Percentiles rank a stretch among this genome's conserved stretches.
These are phyloP conservation scores for Alaudala cheleensis DNA, from an alignment of 2,113 vertebrate species.

Conservation along the genomic window DNA sequence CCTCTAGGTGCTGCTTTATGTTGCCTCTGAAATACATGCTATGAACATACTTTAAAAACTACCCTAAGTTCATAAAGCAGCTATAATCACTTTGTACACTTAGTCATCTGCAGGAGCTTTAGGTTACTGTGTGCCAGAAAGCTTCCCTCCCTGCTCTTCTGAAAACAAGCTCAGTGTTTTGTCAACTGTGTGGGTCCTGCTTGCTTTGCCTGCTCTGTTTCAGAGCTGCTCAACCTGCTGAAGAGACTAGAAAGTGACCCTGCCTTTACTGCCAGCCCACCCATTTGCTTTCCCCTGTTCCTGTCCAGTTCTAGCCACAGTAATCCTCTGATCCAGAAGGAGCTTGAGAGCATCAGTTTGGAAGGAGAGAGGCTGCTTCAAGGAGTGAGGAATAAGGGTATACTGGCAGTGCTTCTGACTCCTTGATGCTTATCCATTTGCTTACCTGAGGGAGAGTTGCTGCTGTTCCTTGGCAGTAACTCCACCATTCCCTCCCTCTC, in stretches of 20 bases:
- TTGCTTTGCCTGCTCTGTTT: neutral
- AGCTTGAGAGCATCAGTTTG: neutral
- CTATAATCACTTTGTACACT: neutral
- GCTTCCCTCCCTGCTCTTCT: neutral
- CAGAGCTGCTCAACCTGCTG: neutral
- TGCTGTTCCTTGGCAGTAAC: neutral
- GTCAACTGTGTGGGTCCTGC: constrained; percentile 31
- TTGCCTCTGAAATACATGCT: neutral
- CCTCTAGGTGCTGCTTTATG: neutral
- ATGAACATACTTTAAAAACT: neutral
- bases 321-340: neutral
- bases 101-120: constrained; percentile 23
- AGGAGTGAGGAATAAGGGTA: neutral
- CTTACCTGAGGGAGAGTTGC: neutral
- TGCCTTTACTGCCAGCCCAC: neutral
- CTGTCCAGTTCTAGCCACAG: neutral
- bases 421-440: neutral
- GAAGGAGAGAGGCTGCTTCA: neutral
- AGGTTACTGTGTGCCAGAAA: neutral
- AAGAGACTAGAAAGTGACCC: neutral
- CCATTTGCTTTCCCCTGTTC: neutral
- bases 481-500: neutral
- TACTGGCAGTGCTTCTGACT: neutral
- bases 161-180: constrained; percentile 32
- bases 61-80: neutral